Evolutionary conservation across 2,797 vertebrate species (phyloP), one percentile per base, ranked within the genome.

Genomic region (Pangasius mekongensis): DNA sequence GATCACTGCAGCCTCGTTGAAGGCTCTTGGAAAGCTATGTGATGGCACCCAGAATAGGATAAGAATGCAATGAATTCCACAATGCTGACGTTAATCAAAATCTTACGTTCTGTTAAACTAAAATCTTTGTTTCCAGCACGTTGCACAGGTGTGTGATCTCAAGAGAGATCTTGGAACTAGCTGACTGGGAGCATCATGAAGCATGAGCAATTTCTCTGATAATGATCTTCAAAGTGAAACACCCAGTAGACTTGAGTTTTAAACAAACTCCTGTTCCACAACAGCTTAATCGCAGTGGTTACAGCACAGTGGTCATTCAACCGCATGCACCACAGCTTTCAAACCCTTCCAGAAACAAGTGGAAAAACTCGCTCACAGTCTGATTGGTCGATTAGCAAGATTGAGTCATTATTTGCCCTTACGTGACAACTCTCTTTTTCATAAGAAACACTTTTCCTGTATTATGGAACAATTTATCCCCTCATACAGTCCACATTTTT

Each of bases 221-320:
- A 60, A 86, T n/a, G 22, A n/a, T 73, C 13, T 71, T 85, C 30
- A 71, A 85, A 43, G 20, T 81, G 33, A 60, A 43, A 60, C 49
- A 20, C 76, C 3, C 16, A 5, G 76, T 2, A 56, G 10, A 39
- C 54, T 52, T 27, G 10, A 14, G 39, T 27, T 52, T 77, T 77
- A 52, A 77, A 84, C 47, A 33, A 22, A 83, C 33, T 60, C 5
- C 14, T 54, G 13, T 13, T 24, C 52, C 36, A 60, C 27, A 56
- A 62, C 56, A 49, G 73, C 77, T 71, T 36, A 58, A 36, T 81
- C 52, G 43, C 56, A 67, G 52, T 43, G 64, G 49, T 87, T 52
- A 81, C 11, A 6, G 16, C 54, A 43, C 24, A n/a, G 24, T 22
- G 54, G 73, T 27, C 56, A 52, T 27, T 77, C 58, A 78, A 5